phyloP scores from a whole-genome alignment of 2,113 vertebrate genomes.

The Phalacrocorax aristotelis region DNA sequence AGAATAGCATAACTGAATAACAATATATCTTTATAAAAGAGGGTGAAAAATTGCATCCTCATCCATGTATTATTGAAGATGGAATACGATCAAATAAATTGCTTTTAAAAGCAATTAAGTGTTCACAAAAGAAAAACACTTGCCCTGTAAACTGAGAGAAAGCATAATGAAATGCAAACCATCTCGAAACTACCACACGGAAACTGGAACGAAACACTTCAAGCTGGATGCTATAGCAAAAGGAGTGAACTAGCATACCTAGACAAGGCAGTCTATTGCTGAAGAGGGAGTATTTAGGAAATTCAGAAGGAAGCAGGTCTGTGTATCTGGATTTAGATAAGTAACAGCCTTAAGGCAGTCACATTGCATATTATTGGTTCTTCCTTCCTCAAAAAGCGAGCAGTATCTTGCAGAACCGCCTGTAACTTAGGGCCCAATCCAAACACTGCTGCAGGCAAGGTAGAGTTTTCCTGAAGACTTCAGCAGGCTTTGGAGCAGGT shows the following conservation, averaged over 20 bases:
- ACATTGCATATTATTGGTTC: background rate
- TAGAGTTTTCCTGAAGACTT: background rate
- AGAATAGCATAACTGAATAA: background rate
- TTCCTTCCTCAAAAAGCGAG: background rate
- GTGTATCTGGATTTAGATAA: background rate
- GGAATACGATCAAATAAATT: background rate
- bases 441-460: background rate
- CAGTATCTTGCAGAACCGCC: background rate
- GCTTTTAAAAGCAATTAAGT: conserved; percentile 26
- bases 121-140: conserved; percentile 13
- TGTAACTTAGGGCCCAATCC: background rate
- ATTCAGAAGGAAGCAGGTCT: background rate
- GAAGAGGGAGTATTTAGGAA: background rate
- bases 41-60: conserved; percentile 33
- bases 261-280: background rate
- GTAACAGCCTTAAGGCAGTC: background rate
- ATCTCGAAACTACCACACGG: background rate
- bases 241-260: background rate
- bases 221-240: background rate
- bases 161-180: background rate
- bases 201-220: background rate
- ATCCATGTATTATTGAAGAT: conserved; percentile 6
- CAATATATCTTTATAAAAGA: conserved; percentile 29
- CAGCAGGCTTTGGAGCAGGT: background rate
- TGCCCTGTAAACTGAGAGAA: background rate